Evolutionary conservation across 2,888 invertebrate species (phyloP), one percentile per base, ranked within the genome.

Genomic region (Leptopilina drosophilae): DNA sequence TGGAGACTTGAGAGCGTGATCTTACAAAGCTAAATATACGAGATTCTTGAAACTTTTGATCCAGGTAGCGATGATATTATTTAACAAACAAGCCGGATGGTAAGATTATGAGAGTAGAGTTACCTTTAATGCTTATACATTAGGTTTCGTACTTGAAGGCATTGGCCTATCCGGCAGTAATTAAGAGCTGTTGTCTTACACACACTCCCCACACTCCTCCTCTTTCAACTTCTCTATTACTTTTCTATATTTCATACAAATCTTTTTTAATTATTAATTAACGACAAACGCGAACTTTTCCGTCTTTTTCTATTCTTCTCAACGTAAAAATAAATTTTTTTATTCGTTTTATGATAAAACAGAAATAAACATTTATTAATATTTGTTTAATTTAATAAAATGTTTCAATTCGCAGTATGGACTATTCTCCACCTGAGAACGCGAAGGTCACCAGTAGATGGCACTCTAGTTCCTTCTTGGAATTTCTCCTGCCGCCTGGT

Each of bases 81-180:
- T 91, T 89, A 90, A 88, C 89, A 89, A 91, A 91, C 90, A 91
- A 91, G 90, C 90, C 90, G 90, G 90, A 91, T 90, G 90, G 86
- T 79, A 81, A 86, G 86, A 87, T 91, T 90, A 91, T 79, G 81
- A 82, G 88, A 84, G 84, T 91, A 88, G 75, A 85, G 87, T 91
- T 91, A 90, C 91, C 83, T 76, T 80, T 90, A 88, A 90, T 89
- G 85, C 88, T 86, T 82, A 82, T 42, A 42, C 82, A 83, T 84
- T 82, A 85, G 86, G 84, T 85, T 84, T 84, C 82, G 77, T 81
- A 77, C 78, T 78, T 77, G 77, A 80, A 82, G 82, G 77, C 83
- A 84, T 84, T 82, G 82, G 83, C 81, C 83, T 85, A 85, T 86
- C 83, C 82, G 82, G 78, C 79, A 83, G 89, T 90, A 91, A 91